A percentile compares a stretch with the other conserved stretches of the same genome.
Conservation (phyloP, 2,113 vertebrate species). For the Cromileptes altivelis region DNA sequence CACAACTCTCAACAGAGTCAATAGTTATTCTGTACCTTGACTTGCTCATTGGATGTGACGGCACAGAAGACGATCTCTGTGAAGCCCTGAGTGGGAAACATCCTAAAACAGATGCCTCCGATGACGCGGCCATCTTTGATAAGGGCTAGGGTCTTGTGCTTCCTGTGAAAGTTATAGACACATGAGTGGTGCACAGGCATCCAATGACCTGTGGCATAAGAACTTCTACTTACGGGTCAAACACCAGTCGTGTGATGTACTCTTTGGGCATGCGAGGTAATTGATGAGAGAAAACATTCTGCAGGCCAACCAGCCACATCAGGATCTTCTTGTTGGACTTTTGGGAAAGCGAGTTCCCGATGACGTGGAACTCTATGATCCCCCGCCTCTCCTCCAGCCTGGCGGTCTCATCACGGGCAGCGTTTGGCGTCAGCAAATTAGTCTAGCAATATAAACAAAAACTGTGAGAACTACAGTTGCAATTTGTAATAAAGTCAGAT, state of each 20-base stretch:
- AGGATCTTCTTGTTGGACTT: slow-evolving; percentile 98
- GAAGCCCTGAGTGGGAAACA: slow-evolving; percentile 99
- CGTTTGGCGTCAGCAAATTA: slow-evolving; percentile 95
- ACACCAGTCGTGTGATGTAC: slow-evolving; percentile 98
- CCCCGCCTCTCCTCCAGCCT: slow-evolving; percentile 95
- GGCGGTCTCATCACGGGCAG: slow-evolving; percentile 96
- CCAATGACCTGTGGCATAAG: accelerated
- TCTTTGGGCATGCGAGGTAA: slow-evolving; percentile 99
- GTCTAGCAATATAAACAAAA: slow-evolving; percentile 82
- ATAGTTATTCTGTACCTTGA: slow-evolving; percentile 88
- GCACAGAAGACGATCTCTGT: slow-evolving; percentile 99
- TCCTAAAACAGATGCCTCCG: slow-evolving; percentile 98
- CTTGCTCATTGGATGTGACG: slow-evolving; percentile 98
- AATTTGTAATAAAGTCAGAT: background rate
- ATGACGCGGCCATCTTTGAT: slow-evolving; percentile 99
- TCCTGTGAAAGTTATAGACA: slow-evolving; percentile 80
- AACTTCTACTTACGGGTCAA: slow-evolving; percentile 91
- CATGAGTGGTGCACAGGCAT: background rate
- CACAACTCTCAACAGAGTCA: background rate
- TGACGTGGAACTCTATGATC: slow-evolving; percentile 99
- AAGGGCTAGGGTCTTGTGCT: slow-evolving; percentile 97
- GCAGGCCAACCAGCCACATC: slow-evolving; percentile 98
- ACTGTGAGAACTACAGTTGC: background rate
- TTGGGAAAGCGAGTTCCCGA: slow-evolving; percentile 96
- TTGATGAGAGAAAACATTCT: slow-evolving; percentile 99